Percentiles rank a stretch among this genome's conserved stretches.
Conservation (phyloP, 2,113 vertebrate species). For the Cyanoramphus novaezelandiae region DNA sequence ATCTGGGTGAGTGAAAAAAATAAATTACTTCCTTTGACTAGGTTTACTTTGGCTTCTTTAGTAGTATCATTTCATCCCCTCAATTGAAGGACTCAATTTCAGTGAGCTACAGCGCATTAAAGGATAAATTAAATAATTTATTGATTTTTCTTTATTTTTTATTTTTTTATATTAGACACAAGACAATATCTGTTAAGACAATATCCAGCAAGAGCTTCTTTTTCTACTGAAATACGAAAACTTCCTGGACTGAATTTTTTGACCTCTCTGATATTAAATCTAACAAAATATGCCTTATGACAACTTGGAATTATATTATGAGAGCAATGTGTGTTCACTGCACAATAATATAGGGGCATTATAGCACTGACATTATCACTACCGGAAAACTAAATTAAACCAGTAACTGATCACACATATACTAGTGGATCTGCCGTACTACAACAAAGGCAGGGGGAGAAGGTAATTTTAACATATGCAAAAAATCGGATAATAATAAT, state of each 20-base stretch:
- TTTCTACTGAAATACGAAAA: not conserved
- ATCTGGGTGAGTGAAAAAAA: constrained; percentile 80
- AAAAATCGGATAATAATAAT: not conserved
- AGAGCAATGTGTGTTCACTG: not conserved
- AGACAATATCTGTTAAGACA: not conserved
- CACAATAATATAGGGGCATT: not conserved
- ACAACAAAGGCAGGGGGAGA: not conserved
- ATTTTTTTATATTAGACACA: not conserved
- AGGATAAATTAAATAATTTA: constrained; percentile 52
- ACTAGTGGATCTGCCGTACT: fast-evolving
- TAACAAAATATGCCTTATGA: not conserved
- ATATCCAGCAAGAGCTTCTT: not conserved
- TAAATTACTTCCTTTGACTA: constrained; percentile 82
- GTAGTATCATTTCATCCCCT: constrained; percentile 68
- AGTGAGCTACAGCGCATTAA: constrained; percentile 10
- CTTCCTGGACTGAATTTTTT: constrained; percentile 11
- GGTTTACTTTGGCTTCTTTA: constrained; percentile 75
- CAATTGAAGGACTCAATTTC: constrained; percentile 62
- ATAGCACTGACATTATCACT: not conserved
- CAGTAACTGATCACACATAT: not conserved
- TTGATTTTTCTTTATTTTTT: not conserved
- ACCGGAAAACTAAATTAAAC: not conserved
- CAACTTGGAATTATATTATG: not conserved
- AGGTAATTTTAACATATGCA: not conserved
- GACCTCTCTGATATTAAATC: not conserved